Evolutionary conservation across 2,113 vertebrate genomes (phyloP), one percentile per base, ranked within the genome.

Genomic region (Cololabis saira): DNA sequence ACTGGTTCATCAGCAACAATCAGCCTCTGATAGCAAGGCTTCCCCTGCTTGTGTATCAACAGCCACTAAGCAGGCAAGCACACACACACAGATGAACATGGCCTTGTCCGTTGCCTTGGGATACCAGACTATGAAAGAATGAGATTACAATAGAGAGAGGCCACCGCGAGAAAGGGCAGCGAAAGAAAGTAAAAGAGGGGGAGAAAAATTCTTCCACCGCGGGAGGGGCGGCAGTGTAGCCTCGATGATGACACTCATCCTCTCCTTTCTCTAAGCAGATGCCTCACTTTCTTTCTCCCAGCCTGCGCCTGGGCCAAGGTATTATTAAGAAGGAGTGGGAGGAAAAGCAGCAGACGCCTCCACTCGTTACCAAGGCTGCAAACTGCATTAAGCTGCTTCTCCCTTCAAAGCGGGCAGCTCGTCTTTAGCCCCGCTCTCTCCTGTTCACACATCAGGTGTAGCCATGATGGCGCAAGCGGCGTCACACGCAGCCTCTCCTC

Each of bases 51-150:
- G 81, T 69, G 64, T 80, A 76, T 82, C 63, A 81, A 76, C 76
- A 71, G 72, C 60, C 58, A 1, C 73, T 60, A 60, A 61, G 76
- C 63, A 17, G 19, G 52, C 30, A 30, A 3, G 3, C 30, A 30
- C 30, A 4, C 64, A 66, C 79, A 70, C 80, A 80, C 60, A 42
- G 78, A 81, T 87, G 67, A 79, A 83, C 78, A 49, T 1, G 67
- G 83, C 72, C 78, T 81, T 61, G 44, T 71, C 62, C 17, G 90
- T 93, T 91, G 84, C 90, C 87, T 61, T 58, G 85, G 89, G 90
- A 81, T 81, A 93, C 91, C 73, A 61, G 75, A 81, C 80, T 52
- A 81, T 80, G 74, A 89, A 90, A 89, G 87, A 87, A 83, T 49
- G 44, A 76, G 87, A 85, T 90, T 86, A 90, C 78, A 86, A 85